A percentile compares a stretch with the other conserved stretches of the same genome.
phyloP scores from a whole-genome alignment of 2,797 vertebrate species.

The Luscinia luscinia region DNA sequence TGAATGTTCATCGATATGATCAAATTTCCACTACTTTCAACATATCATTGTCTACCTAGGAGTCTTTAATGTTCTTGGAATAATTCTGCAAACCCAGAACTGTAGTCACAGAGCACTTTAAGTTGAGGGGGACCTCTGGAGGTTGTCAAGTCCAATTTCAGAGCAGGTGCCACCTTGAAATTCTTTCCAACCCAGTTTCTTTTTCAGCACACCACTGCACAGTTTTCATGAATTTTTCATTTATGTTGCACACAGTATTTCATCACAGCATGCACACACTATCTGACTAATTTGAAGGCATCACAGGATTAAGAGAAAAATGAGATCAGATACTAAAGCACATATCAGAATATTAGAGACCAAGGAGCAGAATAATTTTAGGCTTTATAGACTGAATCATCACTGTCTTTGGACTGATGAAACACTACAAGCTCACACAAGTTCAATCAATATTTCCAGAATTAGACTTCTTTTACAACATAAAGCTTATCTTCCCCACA shows the following conservation, averaged over 20 bases:
- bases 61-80: background rate
- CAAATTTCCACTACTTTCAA: background rate
- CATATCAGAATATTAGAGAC: background rate
- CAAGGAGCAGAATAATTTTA: background rate
- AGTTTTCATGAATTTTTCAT: background rate
- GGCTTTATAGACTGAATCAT: background rate
- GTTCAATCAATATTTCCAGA: background rate
- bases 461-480: background rate
- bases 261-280: accelerated
- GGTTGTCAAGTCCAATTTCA: too few relatives aligned
- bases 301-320: background rate
- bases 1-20: background rate
- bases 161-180: background rate
- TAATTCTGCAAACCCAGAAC: background rate
- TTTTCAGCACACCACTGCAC: background rate
- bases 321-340: background rate
- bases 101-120: background rate
- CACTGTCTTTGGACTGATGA: background rate
- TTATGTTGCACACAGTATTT: background rate
- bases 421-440: background rate
- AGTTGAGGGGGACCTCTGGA: background rate
- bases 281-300: background rate
- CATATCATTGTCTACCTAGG: background rate
- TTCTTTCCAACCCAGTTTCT: background rate
- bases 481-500: background rate